These are phyloP conservation scores for Charina bottae DNA, from an alignment of 2,113 vertebrate genomes.

Conservation along the genomic window DNA sequence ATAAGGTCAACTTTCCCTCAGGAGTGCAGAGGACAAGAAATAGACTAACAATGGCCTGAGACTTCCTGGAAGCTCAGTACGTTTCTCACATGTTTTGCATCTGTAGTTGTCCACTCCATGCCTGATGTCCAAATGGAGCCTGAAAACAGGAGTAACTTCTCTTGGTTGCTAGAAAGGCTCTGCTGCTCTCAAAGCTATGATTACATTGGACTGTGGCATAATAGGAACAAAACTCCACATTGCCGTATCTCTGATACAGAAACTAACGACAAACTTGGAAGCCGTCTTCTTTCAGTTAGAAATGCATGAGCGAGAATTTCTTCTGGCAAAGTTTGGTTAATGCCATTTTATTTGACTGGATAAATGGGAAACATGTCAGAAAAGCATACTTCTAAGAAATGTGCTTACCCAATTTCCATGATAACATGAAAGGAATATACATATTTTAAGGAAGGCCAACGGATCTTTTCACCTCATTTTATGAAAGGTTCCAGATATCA, in stretches of 20 bases:
- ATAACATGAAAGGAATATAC: constrained; percentile 47
- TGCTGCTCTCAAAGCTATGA: not conserved
- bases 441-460: constrained; percentile 64
- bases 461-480: constrained; percentile 63
- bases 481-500: constrained; percentile 68
- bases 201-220: constrained; percentile 7
- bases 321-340: constrained; percentile 58
- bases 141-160: not conserved
- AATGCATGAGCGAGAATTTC: constrained; percentile 62
- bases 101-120: constrained; percentile 31
- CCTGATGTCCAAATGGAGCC: constrained; percentile 29
- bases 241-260: constrained; percentile 33
- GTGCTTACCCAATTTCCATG: rapidly evolving
- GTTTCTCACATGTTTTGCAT: constrained; percentile 48
- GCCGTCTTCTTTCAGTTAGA: constrained; percentile 51
- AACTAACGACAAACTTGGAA: constrained; percentile 45
- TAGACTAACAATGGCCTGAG: constrained; percentile 57
- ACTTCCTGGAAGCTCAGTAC: constrained; percentile 66
- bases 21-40: constrained; percentile 66
- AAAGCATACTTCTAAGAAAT: constrained; percentile 59
- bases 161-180: constrained; percentile 12
- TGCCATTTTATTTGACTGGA: constrained; percentile 52
- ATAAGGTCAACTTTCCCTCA: constrained; percentile 74
- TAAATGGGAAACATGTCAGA: constrained; percentile 59
- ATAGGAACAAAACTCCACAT: constrained; percentile 39